Evolutionary conservation across 23 tunicate species (phyloP).

Genomic region (Styela clava): DNA sequence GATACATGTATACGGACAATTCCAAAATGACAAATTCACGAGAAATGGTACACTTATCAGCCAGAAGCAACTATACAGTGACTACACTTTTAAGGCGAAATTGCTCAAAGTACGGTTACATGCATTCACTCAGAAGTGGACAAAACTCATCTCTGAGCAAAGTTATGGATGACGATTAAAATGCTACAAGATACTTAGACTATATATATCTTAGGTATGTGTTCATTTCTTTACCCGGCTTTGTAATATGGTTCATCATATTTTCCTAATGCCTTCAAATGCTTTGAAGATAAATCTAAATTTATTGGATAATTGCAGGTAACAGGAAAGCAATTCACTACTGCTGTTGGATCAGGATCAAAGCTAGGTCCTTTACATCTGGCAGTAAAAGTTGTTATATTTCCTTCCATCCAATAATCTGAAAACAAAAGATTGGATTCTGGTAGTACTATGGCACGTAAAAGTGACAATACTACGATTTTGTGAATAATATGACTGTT

Average conservation of each 20-base stretch:
- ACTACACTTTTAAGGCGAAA: too few relatives aligned
- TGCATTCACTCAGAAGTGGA: too few relatives aligned
- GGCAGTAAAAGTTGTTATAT: background rate
- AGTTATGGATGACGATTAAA: too few relatives aligned
- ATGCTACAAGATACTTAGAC: too few relatives aligned
- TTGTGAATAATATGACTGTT: too few relatives aligned
- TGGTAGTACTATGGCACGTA: background rate
- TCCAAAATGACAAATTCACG: too few relatives aligned
- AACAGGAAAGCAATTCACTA: slow-evolving; percentile 37
- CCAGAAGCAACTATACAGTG: too few relatives aligned
- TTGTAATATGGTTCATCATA: background rate
- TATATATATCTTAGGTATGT: too few relatives aligned
- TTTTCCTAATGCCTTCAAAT: background rate
- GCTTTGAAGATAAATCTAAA: background rate
- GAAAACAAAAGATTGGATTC: background rate
- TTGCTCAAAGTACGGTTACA: too few relatives aligned
- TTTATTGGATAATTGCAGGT: slow-evolving; percentile 30
- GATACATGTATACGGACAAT: too few relatives aligned
- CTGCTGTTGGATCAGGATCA: slow-evolving; percentile 30
- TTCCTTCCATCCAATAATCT: slow-evolving; percentile 56
- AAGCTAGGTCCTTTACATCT: slow-evolving; percentile 17
- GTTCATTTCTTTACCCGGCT: background rate
- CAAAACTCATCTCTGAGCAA: too few relatives aligned
- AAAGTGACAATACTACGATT: background rate
- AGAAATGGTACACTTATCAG: too few relatives aligned